Base-by-base conservation (phyloP, 2,888 invertebrate species). In the Drosophila nr. perissopoda region DNA sequence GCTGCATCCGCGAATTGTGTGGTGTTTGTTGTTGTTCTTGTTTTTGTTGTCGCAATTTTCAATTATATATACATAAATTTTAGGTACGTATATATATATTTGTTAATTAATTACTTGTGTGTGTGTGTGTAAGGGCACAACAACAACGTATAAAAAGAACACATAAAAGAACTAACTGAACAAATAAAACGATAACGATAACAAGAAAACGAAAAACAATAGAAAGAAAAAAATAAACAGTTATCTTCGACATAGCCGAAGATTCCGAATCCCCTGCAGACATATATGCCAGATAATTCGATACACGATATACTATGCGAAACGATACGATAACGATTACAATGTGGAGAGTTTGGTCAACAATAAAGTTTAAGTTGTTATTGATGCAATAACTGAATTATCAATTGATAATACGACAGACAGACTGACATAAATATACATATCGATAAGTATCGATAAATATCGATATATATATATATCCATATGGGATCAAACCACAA, bases 131-230 rank as follows among this genome's bases (percentile, higher is more conserved):
- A 33, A 53, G 21, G 62, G 65, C 57, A 69, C 74, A 74, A 77
- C 77, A 74, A 69, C 68, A 77, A 69, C 64, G 34, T 76, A 69
- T 52, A 57, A 58, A 59, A 64, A 51, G 54, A 18, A 16, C 25
- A 16, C 25, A 45, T 25, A 25, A 45, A 45, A 25, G 0, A 16
- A 25, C 25, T 45, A 45, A 64, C 60, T 58, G 60, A 52, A 54
- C 58, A 42, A 48, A 59, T 51, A 33, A 45, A 31, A 34, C 45
- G 31, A 25, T 45, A 60, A 60, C 4, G 18, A 25, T 18, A 49
- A 49, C 13, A 36, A 36, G 6, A 25, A 58, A 25, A 16, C 16
- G 25, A 45, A 25, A 45, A 25, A 25, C 21, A 45, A 45, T 25
- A 2, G 45, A 45, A n/a, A 31, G 34, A 18, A 45, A 45, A 16